Evolutionary conservation across 2,797 vertebrate species (phyloP).

Genomic region (Lagocephalus sceleratus): DNA sequence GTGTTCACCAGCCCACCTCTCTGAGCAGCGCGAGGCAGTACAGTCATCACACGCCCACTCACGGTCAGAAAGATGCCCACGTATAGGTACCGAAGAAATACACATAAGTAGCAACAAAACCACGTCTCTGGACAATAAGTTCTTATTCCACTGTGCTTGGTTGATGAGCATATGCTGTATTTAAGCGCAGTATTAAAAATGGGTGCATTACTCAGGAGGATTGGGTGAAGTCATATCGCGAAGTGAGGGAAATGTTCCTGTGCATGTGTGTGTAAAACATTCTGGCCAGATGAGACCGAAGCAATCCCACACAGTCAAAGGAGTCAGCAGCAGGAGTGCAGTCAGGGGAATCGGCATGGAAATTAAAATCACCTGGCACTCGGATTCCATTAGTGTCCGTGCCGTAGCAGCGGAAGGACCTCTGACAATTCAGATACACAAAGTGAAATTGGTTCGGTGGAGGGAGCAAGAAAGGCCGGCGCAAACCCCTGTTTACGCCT

Average conservation of each 20-base stretch:
- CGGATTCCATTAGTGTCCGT: constrained; percentile 79
- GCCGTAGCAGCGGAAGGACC: constrained; percentile 72
- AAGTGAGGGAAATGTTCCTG: constrained; percentile 1
- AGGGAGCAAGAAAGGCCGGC: constrained; percentile 63
- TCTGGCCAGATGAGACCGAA: constrained; percentile 79
- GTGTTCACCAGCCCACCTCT: constrained; percentile 28
- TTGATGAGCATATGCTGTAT: constrained; percentile 23
- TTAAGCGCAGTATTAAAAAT: constrained; percentile 46
- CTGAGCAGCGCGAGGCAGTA: constrained; percentile 21
- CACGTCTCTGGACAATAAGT: constrained; percentile 20
- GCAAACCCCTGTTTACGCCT: constrained; percentile 66
- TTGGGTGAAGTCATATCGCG: neutral
- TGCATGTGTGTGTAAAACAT: constrained; percentile 66
- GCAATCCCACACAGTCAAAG: constrained; percentile 79
- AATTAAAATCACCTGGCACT: constrained; percentile 81
- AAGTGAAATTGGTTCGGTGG: constrained; percentile 75
- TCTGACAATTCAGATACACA: constrained; percentile 80
- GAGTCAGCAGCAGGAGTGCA: constrained; percentile 75
- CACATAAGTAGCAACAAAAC: no score
- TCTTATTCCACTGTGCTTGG: constrained; percentile 14
- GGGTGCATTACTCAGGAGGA: constrained; percentile 18
- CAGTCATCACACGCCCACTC: constrained; percentile 40
- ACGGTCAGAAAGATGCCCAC: constrained; percentile 13
- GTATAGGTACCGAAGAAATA: constrained; percentile 19
- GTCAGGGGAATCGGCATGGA: constrained; percentile 81